Evolutionary conservation across 2,797 vertebrate genomes (phyloP).

Genomic region (Sebastes variabilis): DNA sequence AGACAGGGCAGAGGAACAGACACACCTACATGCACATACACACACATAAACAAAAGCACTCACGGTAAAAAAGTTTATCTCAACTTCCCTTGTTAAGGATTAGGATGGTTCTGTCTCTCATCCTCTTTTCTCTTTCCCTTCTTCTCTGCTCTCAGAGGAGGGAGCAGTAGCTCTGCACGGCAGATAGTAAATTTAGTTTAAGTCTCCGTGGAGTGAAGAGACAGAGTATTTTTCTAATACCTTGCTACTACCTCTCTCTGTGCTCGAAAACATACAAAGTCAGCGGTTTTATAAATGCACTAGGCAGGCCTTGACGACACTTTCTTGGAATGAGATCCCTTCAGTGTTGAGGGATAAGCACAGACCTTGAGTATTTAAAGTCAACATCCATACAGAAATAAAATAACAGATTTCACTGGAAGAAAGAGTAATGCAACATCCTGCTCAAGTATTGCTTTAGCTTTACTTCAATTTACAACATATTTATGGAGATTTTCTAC

Average conservation of each 20-base stretch:
- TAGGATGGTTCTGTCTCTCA: slow-evolving; percentile 30
- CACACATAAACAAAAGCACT: slow-evolving; percentile 24
- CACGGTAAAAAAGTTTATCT: slow-evolving; percentile 31
- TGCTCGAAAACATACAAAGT: slow-evolving; percentile 40
- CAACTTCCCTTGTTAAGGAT: slow-evolving; percentile 52
- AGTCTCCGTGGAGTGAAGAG: slow-evolving; percentile 40
- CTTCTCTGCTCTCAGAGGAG: not conserved
- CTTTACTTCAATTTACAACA: not conserved
- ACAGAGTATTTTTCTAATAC: slow-evolving; percentile 60
- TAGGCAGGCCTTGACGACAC: slow-evolving; percentile 8
- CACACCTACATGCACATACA: not conserved
- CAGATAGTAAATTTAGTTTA: slow-evolving; percentile 63
- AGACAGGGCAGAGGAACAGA: not conserved
- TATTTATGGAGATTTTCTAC: not conserved
- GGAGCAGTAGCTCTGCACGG: slow-evolving; percentile 9
- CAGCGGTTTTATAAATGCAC: slow-evolving; percentile 55
- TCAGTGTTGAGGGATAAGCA: slow-evolving; percentile 11
- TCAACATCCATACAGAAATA: not conserved
- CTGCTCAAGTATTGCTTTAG: not conserved
- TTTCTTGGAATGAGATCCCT: slow-evolving; percentile 43
- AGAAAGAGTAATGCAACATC: not conserved
- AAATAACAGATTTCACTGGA: slow-evolving; percentile 4
- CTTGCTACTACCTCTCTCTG: slow-evolving; percentile 39
- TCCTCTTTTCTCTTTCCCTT: slow-evolving; percentile 16
- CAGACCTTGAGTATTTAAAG: slow-evolving; percentile 37